Evolutionary conservation across 1,140 invertebrate species (phyloP), one percentile per base, ranked within the genome.

Genomic region (Caenorhabditis brenneri): DNA sequence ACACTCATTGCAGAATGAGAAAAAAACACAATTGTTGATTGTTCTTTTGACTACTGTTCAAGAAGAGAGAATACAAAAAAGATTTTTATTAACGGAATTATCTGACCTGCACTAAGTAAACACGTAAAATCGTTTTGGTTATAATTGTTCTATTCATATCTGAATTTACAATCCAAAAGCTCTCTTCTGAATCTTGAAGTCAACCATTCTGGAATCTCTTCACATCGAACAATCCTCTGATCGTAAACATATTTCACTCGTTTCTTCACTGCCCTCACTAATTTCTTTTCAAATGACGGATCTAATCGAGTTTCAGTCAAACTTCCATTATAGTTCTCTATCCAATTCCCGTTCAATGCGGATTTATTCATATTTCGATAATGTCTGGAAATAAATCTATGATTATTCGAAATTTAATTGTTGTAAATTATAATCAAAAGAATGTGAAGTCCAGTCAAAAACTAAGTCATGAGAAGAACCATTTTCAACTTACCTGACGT

Each of bases 111-210:
- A 42, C 12, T 42, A n/a, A n/a, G n/a, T n/a, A n/a, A n/a, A n/a
- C n/a, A n/a, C n/a, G n/a, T n/a, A n/a, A n/a, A n/a, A n/a, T n/a
- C n/a, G n/a, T n/a, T n/a, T n/a, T n/a, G n/a, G n/a, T n/a, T n/a
- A n/a, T n/a, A n/a, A n/a, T n/a, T 51, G n/a, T n/a, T 1, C 53
- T 55, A 55, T 74, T 74, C 65, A 74, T 74, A 19, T 24, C 24
- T 74, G 15, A 74, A 74, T 74, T 74, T 74, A 24, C 65, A 74
- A 46, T 74, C 65, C 4, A 74, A n/a, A 24, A 74, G 33, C 46
- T 74, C 36, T 31, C 65, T 74, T 24, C 9, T 74, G 22, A 36
- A 74, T 24, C 36, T 24, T 9, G 36, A 39, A 42, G 27, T 22
- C 22, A 42, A 22, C 65, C 36, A 42, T 24, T 74, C 36, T 7